Base-by-base conservation (phyloP, 2,888 invertebrate species). In the Celastrina argiolus region DNA sequence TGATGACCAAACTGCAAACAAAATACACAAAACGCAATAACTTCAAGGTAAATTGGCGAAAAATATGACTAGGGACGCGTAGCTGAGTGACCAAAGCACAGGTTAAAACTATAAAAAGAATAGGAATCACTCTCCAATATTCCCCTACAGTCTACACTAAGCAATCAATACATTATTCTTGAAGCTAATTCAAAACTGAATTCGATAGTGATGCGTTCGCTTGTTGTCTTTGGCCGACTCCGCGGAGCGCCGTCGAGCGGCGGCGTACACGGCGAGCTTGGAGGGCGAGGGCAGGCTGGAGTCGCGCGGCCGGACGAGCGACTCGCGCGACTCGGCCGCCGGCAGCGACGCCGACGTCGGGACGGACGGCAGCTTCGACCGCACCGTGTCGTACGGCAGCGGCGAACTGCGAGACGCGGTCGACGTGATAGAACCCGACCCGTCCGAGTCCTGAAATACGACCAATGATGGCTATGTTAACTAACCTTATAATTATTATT, bases 181-280 rank as follows among this genome's bases (percentile, higher is more conserved):
- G 36, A 12, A 2, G 10, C 14, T n/a, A 16, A 22, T 31, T 75
- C 89, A 95, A 83, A 95, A 95, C 79, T 95, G 95, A 78, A 95
- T 95, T 69, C 95, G 92, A 80, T 95, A 95, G 78, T 93, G 94
- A 64, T 75, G 75, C 31, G 93, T 92, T 68, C 93, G 77, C 71
- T 91, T 91, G 59, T 81, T 87, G 67, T 94, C 94, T 74, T 93
- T 92, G 4, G 93, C 92, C 0, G 93, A 93, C 66, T 93, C 92
- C 0, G 93, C 93, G 3, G 94, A 91, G 56, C 93, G 85, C 28
- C 92, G 81, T 26, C 91, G 83, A 0, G 91, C 87, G 0, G 89
- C 91, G 4, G 91, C 91, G 78, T 93, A 93, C 34, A 93, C 93
- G 16, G 93, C 92, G 31, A 94, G 89, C 80, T 94, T 94, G 22